phyloP scores from a whole-genome alignment of 2,888 invertebrate genomes.

The Spodoptera exigua region DNA sequence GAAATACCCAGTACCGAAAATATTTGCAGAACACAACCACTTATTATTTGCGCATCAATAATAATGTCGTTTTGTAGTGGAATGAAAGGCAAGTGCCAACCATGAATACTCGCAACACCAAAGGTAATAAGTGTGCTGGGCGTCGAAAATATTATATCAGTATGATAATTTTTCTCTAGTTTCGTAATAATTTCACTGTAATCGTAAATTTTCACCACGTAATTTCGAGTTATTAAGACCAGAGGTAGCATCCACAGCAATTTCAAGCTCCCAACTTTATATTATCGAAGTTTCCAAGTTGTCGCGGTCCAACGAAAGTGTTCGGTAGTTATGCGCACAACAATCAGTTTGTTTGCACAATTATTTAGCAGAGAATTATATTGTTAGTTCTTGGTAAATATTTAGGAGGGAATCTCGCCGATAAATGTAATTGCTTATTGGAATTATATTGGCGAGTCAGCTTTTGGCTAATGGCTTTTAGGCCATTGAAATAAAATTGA shows the following conservation, averaged over 20 bases:
- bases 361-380: constrained; percentile 40
- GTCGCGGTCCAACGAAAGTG: constrained; percentile 65
- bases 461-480: no score
- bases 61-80: no score
- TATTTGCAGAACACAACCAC: no score
- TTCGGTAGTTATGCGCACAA: constrained; percentile 55
- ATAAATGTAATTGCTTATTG: neutral
- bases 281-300: constrained; percentile 74
- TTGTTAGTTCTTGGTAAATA: constrained; percentile 37
- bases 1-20: no score
- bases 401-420: constrained; percentile 17
- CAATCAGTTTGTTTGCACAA: constrained; percentile 44
- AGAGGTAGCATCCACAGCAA: constrained; percentile 57
- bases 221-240: constrained; percentile 28
- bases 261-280: constrained; percentile 70
- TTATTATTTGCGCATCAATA: no score
- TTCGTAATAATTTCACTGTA: neutral
- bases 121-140: no score
- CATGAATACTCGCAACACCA: no score
- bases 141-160: no score
- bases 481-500: no score
- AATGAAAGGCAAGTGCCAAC: no score
- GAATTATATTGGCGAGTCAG: no score
- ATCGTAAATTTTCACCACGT: constrained; percentile 15
- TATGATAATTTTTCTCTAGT: no score